A percentile compares a stretch with the other conserved stretches of the same genome.
Conservation (phyloP, 2,888 invertebrate species). For the Eremobia ochroleuca region DNA sequence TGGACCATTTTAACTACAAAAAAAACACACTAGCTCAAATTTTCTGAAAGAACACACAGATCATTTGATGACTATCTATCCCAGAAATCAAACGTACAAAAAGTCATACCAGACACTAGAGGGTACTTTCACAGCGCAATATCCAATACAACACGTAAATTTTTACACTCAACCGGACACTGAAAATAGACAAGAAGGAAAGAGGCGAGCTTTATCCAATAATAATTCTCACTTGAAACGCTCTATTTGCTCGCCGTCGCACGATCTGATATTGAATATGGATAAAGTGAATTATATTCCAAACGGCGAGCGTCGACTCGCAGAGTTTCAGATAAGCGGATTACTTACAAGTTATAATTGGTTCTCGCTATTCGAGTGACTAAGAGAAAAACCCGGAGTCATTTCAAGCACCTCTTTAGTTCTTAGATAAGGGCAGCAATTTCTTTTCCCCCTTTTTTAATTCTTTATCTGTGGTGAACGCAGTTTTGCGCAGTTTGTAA, state of each 20-base stretch:
- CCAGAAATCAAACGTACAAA: constrained; percentile 39
- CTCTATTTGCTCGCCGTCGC: constrained; percentile 89
- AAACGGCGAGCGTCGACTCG: constrained; percentile 86
- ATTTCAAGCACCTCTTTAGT: constrained; percentile 79
- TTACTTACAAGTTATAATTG: constrained; percentile 90
- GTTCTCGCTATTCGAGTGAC: constrained; percentile 86
- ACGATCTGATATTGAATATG: constrained; percentile 90
- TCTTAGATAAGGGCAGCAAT: constrained; percentile 78
- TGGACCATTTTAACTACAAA: background rate
- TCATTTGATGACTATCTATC: constrained; percentile 14
- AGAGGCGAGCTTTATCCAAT: constrained; percentile 88
- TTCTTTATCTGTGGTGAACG: constrained; percentile 57
- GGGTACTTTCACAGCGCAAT: constrained; percentile 76
- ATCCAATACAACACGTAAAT: constrained; percentile 86
- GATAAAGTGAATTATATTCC: constrained; percentile 90
- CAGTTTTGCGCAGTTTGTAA: constrained; percentile 52
- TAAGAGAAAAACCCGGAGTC: constrained; percentile 83
- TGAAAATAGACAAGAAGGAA: constrained; percentile 87
- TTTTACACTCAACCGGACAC: constrained; percentile 83
- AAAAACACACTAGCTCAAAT: background rate
- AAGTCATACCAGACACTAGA: constrained; percentile 64
- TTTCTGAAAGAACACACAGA: constrained; percentile 1
- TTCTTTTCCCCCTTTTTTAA: constrained; percentile 67
- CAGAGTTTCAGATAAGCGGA: constrained; percentile 87
- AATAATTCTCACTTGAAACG: constrained; percentile 90